Percentiles rank a stretch among this genome's conserved stretches.
Conservation (phyloP, 2,797 vertebrate species). For the Knipowitschia caucasica region DNA sequence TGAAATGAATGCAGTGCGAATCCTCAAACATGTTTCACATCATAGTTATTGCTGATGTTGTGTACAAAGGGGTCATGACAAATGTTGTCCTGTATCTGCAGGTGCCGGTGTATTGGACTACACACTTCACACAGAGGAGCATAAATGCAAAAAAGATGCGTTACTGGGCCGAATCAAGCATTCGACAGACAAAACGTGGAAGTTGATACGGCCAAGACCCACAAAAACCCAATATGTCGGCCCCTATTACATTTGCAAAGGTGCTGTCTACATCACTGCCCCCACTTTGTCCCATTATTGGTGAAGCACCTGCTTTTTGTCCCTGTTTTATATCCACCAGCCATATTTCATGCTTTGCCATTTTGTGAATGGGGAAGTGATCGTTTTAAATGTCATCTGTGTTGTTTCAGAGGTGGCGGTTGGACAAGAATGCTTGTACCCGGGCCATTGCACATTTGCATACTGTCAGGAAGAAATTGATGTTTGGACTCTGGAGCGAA, state of each 20-base stretch:
- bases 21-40: too few species aligned
- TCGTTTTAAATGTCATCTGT: slow-evolving; percentile 13
- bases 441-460: slow-evolving; percentile 94
- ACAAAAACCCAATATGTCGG: slow-evolving; percentile 96
- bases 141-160: slow-evolving; percentile 97
- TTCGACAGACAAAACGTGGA: slow-evolving; percentile 85
- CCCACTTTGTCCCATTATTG: background rate
- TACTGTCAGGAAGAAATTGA: slow-evolving; percentile 99
- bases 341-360: slow-evolving; percentile 2
- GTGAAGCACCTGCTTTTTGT: background rate
- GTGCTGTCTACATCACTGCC: slow-evolving; percentile 53
- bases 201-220: slow-evolving; percentile 92
- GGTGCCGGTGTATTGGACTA: slow-evolving; percentile 89
- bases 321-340: slow-evolving; percentile 1
- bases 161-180: slow-evolving; percentile 89
- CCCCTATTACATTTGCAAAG: slow-evolving; percentile 99
- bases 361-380: background rate
- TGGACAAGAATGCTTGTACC: slow-evolving; percentile 89
- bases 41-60: background rate
- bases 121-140: slow-evolving; percentile 82
- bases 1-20: too few species aligned
- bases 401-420: slow-evolving; percentile 85
- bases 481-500: slow-evolving; percentile 94
- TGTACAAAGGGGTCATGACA: background rate
- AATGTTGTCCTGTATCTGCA: slow-evolving; percentile 36